Conservation (phyloP, 1,140 invertebrate genomes). For the Luehdorfia chinensis region DNA sequence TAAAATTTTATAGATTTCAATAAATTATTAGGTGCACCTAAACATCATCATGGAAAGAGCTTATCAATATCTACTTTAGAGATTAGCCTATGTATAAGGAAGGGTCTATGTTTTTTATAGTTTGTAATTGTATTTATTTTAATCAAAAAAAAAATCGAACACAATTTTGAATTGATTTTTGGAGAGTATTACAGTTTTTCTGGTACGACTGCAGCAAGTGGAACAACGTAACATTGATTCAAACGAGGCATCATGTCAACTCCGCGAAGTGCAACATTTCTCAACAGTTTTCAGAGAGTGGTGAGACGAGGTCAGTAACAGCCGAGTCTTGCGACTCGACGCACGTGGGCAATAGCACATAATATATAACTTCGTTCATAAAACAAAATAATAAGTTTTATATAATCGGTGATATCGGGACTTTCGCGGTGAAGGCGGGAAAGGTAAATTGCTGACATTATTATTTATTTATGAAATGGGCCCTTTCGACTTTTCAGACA, state of each 20-base stretch:
- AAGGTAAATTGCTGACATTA: slow-evolving; percentile 15
- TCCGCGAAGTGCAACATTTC: slow-evolving; percentile 46
- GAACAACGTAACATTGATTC: slow-evolving; percentile 3
- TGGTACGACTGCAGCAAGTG: no score
- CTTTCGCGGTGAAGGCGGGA: neutral
- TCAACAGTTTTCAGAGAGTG: slow-evolving; percentile 41
- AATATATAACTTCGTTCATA: neutral
- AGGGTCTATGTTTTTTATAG: no score
- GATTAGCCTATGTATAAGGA: no score
- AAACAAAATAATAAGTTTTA: slow-evolving; percentile 12
- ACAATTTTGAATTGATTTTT: no score
- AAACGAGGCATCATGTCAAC: slow-evolving; percentile 31
- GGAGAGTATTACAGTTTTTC: no score
- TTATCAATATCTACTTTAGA: no score
- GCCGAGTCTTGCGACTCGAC: slow-evolving; percentile 22
- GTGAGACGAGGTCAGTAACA: slow-evolving; percentile 38
- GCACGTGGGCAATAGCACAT: slow-evolving; percentile 17
- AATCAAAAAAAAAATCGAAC: no score
- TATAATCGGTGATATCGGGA: slow-evolving; percentile 17
- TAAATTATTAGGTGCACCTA: no score
- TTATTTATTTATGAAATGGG: neutral
- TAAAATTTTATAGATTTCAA: no score
- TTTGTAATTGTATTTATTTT: no score
- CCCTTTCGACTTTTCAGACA: neutral
- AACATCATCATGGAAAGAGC: no score